Evolutionary conservation across 2,797 vertebrate genomes (phyloP).

Genomic region (Tachyglossus aculeatus): DNA sequence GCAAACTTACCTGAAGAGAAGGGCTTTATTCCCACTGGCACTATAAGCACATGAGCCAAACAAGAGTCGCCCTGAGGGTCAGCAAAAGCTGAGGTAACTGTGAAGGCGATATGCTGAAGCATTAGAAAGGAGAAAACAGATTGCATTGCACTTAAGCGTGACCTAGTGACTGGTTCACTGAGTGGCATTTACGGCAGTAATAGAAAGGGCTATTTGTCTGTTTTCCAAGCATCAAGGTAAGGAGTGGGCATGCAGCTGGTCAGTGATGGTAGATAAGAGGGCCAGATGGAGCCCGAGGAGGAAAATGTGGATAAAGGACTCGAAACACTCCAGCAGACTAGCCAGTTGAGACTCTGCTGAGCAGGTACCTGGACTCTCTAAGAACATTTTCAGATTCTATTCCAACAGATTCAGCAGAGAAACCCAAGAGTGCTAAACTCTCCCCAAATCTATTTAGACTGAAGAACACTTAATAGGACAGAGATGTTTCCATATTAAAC

Average conservation of each 20-base stretch:
- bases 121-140: constrained; percentile 51
- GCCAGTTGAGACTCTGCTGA: constrained; percentile 15
- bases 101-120: constrained; percentile 54
- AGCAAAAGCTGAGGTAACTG: background rate
- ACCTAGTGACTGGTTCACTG: constrained; percentile 76
- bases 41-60: constrained; percentile 12
- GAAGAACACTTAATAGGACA: constrained; percentile 41
- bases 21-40: constrained; percentile 4
- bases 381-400: constrained; percentile 51
- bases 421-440: constrained; percentile 56
- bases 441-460: constrained; percentile 54
- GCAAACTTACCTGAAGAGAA: constrained; percentile 11
- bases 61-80: constrained; percentile 9
- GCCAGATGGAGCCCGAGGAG: constrained; percentile 18
- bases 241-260: constrained; percentile 34
- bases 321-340: background rate
- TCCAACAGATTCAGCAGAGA: constrained; percentile 69
- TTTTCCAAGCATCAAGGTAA: constrained; percentile 44
- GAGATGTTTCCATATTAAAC: constrained; percentile 15
- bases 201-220: constrained; percentile 52
- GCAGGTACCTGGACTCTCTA: constrained; percentile 23
- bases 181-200: constrained; percentile 70
- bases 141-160: constrained; percentile 77
- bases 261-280: background rate
- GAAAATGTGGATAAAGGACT: background rate